A percentile compares a stretch with the other conserved stretches of the same genome.
Conservation (phyloP, 2,888 invertebrate species). For the Nymphalis c-album region DNA sequence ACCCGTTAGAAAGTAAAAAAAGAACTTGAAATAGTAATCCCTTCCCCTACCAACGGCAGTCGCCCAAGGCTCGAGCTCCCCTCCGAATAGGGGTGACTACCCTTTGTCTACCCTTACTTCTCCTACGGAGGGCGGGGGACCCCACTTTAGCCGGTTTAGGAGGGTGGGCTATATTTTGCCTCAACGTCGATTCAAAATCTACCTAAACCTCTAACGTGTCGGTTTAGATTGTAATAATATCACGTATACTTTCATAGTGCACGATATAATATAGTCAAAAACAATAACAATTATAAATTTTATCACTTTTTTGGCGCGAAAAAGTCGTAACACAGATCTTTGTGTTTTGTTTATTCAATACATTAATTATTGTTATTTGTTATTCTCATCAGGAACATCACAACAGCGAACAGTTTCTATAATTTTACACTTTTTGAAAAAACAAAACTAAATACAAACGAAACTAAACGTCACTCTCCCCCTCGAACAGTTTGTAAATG, state of each 20-base stretch:
- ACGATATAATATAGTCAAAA: neutral
- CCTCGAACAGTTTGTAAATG: constrained; percentile 25
- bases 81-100: constrained; percentile 77
- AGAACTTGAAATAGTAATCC: constrained; percentile 66
- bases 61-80: constrained; percentile 73
- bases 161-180: constrained; percentile 70
- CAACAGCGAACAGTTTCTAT: neutral
- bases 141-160: constrained; percentile 69
- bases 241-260: neutral
- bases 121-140: constrained; percentile 75
- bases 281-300: neutral
- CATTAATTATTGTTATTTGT: neutral
- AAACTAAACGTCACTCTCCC: constrained; percentile 26
- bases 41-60: constrained; percentile 67
- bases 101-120: constrained; percentile 76
- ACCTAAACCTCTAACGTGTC: constrained; percentile 24
- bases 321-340: constrained; percentile 13
- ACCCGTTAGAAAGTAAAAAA: constrained; percentile 58
- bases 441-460: constrained; percentile 12
- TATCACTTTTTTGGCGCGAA: constrained; percentile 30
- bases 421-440: neutral
- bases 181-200: constrained; percentile 53
- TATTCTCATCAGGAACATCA: neutral
- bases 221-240: constrained; percentile 7
- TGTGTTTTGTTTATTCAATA: neutral